Evolutionary conservation across 2,797 vertebrate species (phyloP).

Genomic region (Fistularia tabacaria): DNA sequence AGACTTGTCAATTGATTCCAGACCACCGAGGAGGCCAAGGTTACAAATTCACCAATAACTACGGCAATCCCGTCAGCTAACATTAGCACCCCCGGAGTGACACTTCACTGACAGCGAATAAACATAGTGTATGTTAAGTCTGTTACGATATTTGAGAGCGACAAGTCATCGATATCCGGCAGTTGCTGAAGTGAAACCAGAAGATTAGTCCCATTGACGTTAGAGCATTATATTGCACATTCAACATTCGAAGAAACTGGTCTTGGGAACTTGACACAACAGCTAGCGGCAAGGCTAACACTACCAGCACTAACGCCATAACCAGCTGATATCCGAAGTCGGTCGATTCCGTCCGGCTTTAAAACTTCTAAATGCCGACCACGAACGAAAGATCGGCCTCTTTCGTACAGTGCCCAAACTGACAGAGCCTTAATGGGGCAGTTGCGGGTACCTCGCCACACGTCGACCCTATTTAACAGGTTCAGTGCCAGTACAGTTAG

Average conservation of each 20-base stretch:
- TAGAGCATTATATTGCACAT: conserved; percentile 5
- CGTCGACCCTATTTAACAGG: conserved; percentile 42
- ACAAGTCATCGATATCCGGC: not conserved
- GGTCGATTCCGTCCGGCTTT: not conserved
- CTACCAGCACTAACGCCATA: conserved; percentile 31
- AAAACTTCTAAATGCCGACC: not conserved
- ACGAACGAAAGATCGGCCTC: not conserved
- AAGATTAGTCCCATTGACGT: not conserved
- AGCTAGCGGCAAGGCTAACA: conserved; percentile 49
- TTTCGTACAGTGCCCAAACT: not conserved
- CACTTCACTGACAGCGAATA: conserved; percentile 5
- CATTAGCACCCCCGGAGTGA: conserved; percentile 12
- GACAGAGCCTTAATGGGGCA: conserved; percentile 1
- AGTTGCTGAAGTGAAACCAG: conserved; percentile 3
- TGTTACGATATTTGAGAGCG: not conserved
- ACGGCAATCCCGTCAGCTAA: conserved; percentile 19
- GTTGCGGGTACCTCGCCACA: conserved; percentile 19
- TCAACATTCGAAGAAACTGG: conserved; percentile 27
- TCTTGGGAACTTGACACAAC: conserved; percentile 25
- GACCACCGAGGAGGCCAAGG: conserved; percentile 4
- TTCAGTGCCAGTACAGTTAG: conserved; percentile 53
- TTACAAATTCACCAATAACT: conserved; percentile 16
- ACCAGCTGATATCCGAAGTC: conserved; percentile 23
- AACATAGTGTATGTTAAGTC: not conserved
- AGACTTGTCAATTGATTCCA: conserved; percentile 6